Evolutionary conservation across 1,140 invertebrate genomes (phyloP), one percentile per base, ranked within the genome.

Genomic region (Polyergus mexicanus): DNA sequence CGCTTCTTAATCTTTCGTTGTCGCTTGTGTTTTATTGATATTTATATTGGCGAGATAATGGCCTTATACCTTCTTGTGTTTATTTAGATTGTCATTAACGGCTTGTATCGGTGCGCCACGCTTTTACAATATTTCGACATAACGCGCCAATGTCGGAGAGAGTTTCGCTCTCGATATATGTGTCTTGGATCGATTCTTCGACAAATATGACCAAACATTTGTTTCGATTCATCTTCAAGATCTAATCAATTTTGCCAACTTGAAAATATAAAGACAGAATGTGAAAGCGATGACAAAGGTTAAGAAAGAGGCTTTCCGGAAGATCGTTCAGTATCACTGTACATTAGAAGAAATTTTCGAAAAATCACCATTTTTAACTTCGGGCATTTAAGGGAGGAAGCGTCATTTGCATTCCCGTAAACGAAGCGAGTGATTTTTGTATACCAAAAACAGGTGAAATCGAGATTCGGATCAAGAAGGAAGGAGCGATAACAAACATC

Each of bases 401-500:
- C 13, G 19, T 22, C 35, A 28, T 47, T 54, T 47, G 2, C 6
- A 41, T 22, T 5, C 22, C 41, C 28, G 10, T 60, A 2, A 81
- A 41, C 11, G 1, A 22, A 60, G n/a, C 54, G 54, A 60, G 6
- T 32, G 25, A 58, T 44, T n/a, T n/a, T 56, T 60, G 13, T 8
- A 44, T 32, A 19, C 22, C 16, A 19, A 58, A 71, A 41, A 41
- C 28, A 8, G 19, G 54, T 60, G 68, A 32, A 35, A 60, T 13
- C 38, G 54, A 81, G 19, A 1, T 13, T 25, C 25, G 16, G 65
- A n/a, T 4, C 28, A 60, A 65, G 66, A 44, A 22, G 2, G n/a
- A 56, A 25, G 35, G 66, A 51, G 69, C 38, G 35, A 74, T 54
- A 83, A 83, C 54, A 83, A 83, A 83, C 68, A 83, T 83, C 28